Evolutionary conservation across 2,797 vertebrate genomes (phyloP), one percentile per base, ranked within the genome.

Genomic region (Chloroceryle inda): DNA sequence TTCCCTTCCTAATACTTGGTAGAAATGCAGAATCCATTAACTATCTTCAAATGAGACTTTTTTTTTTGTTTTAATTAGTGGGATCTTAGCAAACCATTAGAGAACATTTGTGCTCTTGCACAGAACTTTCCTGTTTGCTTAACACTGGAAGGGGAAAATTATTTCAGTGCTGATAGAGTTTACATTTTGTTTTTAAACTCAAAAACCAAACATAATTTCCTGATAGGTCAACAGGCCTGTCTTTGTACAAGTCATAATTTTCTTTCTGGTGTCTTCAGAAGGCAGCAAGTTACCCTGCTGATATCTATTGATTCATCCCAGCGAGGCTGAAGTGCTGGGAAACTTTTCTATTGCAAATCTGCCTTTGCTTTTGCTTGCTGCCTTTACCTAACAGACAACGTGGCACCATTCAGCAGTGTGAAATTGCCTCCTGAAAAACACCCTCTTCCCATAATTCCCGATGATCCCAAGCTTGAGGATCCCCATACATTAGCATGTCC

Each of bases 1-100:
- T 93, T 96, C 93, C 91, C 76, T 97, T 95, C 95, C 91, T 97
- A 94, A 97, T 74, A 79, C 92, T 98, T 97, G 93, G 95, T 80
- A 94, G 95, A 96, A 97, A 96, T 94, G 85, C 97, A 96, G 92
- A 98, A 96, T 87, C 95, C 97, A 97, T 98, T 98, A 97, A 95
- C 97, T 92, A 92, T 95, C 94, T 97, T 96, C 95, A 98, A 97
- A 98, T 97, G 96, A 98, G 96, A 78, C 50, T 92, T 96, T 93
- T 44, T 93, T 95, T 93, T 24, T 19, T 97, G 40, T 96, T 96
- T 96, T 79, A 98, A 98, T 98, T 97, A 97, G 95, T 93, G 76
- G 84, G 88, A 96, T 97, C 93, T 97, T 97, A 98, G 97, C 96
- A 97, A 97, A 94, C 95, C 92, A 94, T 97, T 97, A 89, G 92